A percentile compares a stretch with the other conserved stretches of the same genome.
Evolutionary conservation across 2,113 vertebrate genomes (phyloP).

Genomic region (Pterocles orientalis): DNA sequence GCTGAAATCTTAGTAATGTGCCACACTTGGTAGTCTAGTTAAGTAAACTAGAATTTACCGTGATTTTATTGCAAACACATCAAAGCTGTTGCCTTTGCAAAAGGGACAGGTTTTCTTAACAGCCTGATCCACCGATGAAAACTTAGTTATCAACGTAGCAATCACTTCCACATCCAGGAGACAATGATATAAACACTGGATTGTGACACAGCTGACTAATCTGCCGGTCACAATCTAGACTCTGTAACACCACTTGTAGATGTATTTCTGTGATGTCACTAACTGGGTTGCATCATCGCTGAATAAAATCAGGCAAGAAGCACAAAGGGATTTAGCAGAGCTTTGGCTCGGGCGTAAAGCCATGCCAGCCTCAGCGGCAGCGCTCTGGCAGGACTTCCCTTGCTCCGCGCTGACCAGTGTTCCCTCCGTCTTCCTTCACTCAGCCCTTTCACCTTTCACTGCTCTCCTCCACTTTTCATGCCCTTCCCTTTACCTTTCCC

Average conservation of each 20-base stretch:
- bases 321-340: conserved; percentile 3
- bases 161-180: conserved; percentile 35
- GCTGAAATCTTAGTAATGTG: background rate
- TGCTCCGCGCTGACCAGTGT: background rate
- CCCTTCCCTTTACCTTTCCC: background rate
- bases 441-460: background rate
- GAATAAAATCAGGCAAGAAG: conserved; percentile 22
- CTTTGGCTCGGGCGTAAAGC: background rate
- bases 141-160: background rate
- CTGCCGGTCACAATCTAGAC: conserved; percentile 42
- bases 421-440: background rate
- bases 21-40: background rate
- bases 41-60: background rate
- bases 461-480: background rate
- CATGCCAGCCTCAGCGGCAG: background rate
- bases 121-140: background rate
- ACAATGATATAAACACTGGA: conserved; percentile 25
- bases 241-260: conserved; percentile 29
- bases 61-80: background rate
- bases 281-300: background rate
- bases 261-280: conserved; percentile 48
- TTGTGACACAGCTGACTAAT: conserved; percentile 48
- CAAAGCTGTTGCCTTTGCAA: background rate
- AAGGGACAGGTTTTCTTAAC: background rate
- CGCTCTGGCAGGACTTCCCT: background rate